Evolutionary conservation across 2,888 invertebrate genomes (phyloP), one percentile per base, ranked within the genome.

Genomic region (Eucera pruinosa): DNA sequence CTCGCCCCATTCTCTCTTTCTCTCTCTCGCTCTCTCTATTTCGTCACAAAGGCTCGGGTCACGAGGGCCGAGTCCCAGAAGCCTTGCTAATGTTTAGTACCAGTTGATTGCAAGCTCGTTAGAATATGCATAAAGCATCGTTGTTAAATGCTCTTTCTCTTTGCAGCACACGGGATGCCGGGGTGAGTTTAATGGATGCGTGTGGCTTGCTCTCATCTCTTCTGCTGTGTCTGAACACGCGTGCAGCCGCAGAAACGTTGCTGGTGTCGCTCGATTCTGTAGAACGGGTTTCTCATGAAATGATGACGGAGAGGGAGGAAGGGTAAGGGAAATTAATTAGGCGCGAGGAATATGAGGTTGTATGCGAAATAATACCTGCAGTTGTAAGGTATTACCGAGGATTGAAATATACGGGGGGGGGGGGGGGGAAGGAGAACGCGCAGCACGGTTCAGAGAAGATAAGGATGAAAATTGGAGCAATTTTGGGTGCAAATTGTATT

Each of bases 21-120:
- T 15, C 15, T 20, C 2, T 5, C n/a, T n/a, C 27, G 3, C 78
- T 43, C 18, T 65, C 73, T 25, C 23, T 57, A 36, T 18, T 69
- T 36, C 33, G 64, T 78, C 76, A 74, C 72, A 69, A 71, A 84
- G 82, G 58, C n/a, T n/a, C n/a, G 61, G 77, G 70, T 82, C 71
- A 69, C 73, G 64, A 50, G 52, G 82, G 61, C 70, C 60, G 54
- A 57, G 52, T 61, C 67, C 61, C 60, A 47, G 76, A 84, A 82
- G 78, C 80, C 80, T 72, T 55, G 80, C 67, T 82, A 82, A 80
- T 86, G 82, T 87, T 88, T 87, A 81, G 79, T 81, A 73, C 67
- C 70, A 84, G 86, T 86, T 86, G 88, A 87, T 87, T 82, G 84
- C 84, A 87, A 88, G 85, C 86, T 86, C 85, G 83, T 87, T 87